Evolutionary conservation across 2,888 invertebrate genomes (phyloP), one percentile per base, ranked within the genome.

Genomic region (Flexamia atlantica): DNA sequence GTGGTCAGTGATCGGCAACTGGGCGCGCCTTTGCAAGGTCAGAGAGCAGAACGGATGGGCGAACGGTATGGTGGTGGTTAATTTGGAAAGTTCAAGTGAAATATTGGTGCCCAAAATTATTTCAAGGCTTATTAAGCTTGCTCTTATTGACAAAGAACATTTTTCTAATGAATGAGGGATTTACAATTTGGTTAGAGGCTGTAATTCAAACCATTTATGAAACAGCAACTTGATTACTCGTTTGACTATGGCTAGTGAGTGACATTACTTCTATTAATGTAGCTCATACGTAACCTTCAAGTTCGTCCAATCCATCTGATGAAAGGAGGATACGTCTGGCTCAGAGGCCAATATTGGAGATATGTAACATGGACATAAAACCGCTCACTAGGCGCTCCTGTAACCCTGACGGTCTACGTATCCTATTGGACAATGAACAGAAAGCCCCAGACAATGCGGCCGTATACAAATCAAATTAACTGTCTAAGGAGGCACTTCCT

Each of bases 311-410:
- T 28, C 64, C 25, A 30, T 30, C 25, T 14, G 28, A 64, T 64
- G 64, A 64, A 64, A 64, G 64, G 64, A 64, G 64, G 64, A 64
- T 64, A 64, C 64, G 30, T 28, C 2, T n/a, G 3, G 23, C 23
- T 12, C 25, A 28, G 10, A 28, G 57, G 12, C 57, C 1, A 57
- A 23, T 57, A 23, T 23, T 57, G 20, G 57, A 57, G 20, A 30
- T 17, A 12, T 30, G 64, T 1, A 28, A 28, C 64, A 64, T 64
- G 30, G 30, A 28, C 28, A 12, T 10, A 28, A 28, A 20, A 28
- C 28, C 64, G 64, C 30, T 64, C 64, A 9, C 64, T 30, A 25
- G 64, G 28, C 64, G 30, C 64, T 64, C 64, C 64, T 14, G 30
- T 64, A 64, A 64, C 64, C 64, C 64, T 64, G 64, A 30, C 9